Base-by-base conservation (phyloP, 2,113 vertebrate genomes). In the Vulpes lagopus region DNA sequence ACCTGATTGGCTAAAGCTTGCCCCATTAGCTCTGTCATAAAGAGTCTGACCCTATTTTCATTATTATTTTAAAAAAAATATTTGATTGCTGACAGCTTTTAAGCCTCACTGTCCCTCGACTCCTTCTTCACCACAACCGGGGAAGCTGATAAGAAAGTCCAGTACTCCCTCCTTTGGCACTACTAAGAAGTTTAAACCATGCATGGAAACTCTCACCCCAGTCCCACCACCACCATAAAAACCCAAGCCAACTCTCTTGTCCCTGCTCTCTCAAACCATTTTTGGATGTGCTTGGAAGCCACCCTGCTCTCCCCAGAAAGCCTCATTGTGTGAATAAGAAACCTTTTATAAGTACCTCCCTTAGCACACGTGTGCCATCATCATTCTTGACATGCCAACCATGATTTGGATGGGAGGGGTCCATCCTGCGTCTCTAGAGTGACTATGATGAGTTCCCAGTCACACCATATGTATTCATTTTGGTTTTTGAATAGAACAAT, bases 401-500 rank as follows among this genome's bases (percentile, higher is more conserved):
- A 60, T 20, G 59, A 0, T 74, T 79, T 55, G 23, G n/a, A 5
- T 60, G 22, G 17, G 76, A 15, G 4, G 76, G 15, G 4, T 87
- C 43, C 67, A 92, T 79, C 49, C 38, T 81, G n/a, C 12, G 62
- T 71, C 89, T 80, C 74, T 43, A 79, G 38, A 51, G 11, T 69
- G 1, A 67, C 32, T 32, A 59, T 15, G 32, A 25, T 3, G 51
- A 92, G 30, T 69, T 92, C 85, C 30, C 15, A 84, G 16, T 81
- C 55, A 51, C 5, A 82, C 7, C 3, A 38, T 19, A n/a, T 35
- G 30, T 59, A 87, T 22, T 53, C 3, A 94, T 80, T 84, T 78
- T 65, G 11, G 15, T 60, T 96, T 92, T 73, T 76, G 62, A 71
- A 76, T 65, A 90, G 27, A 78, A 89, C 95, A 78, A 19, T 65